A percentile compares a stretch with the other conserved stretches of the same genome.
Conservation (phyloP, 2,113 vertebrate genomes). For the Saiga tatarica region DNA sequence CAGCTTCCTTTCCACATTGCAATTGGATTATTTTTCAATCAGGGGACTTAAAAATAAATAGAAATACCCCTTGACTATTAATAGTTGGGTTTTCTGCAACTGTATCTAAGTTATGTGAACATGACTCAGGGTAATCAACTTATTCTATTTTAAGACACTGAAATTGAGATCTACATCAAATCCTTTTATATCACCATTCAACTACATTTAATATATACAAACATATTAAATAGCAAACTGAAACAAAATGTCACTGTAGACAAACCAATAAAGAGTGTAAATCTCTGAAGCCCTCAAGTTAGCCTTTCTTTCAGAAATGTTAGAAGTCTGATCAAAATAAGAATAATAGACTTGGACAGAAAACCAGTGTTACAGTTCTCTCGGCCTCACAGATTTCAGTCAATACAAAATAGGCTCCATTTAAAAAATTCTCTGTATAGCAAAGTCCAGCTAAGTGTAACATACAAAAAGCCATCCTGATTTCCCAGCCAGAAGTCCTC, state of each 20-base stretch:
- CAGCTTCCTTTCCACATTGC: background rate
- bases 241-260: conserved; percentile 22
- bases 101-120: background rate
- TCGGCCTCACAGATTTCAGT: background rate
- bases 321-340: background rate
- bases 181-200: conserved; percentile 1
- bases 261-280: background rate
- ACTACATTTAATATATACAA: background rate
- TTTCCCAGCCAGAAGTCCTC: background rate
- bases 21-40: background rate
- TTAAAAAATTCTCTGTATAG: background rate
- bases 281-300: background rate
- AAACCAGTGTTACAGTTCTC: background rate
- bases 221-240: background rate
- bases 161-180: background rate
- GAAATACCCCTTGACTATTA: background rate
- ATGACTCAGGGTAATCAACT: background rate
- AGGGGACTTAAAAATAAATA: background rate
- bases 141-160: background rate
- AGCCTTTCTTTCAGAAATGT: conserved; percentile 1
- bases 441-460: background rate
- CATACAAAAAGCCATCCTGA: background rate
- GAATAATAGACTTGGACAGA: background rate
- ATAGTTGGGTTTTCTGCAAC: background rate
- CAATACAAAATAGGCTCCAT: background rate